These are phyloP conservation scores for Elysia crispata DNA, from an alignment of 2,888 invertebrate genomes.

Conservation along the genomic window DNA sequence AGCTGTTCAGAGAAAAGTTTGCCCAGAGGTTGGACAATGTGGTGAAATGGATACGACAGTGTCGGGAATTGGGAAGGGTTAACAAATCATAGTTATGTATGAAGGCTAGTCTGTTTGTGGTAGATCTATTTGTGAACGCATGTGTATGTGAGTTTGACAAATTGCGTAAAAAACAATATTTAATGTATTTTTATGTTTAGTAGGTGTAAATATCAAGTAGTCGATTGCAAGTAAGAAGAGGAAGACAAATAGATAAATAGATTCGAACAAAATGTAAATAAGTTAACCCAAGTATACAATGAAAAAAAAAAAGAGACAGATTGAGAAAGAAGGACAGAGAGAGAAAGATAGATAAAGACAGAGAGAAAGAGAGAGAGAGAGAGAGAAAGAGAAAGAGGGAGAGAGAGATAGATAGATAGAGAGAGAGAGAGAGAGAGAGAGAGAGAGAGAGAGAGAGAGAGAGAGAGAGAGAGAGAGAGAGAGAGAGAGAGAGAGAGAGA, in stretches of 20 bases:
- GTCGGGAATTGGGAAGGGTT: not conserved
- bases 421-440: slow-evolving; percentile 4
- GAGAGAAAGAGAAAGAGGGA: not conserved
- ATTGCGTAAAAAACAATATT: too few relatives aligned
- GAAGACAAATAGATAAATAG: too few relatives aligned
- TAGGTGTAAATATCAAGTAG: not conserved
- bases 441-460: slow-evolving; percentile 17
- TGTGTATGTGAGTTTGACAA: too few relatives aligned
- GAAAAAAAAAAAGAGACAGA: too few relatives aligned
- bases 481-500: slow-evolving; percentile 20
- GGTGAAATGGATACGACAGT: slow-evolving; percentile 14
- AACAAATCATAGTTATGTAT: too few relatives aligned
- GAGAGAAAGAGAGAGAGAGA: too few relatives aligned
- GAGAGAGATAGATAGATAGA: not conserved
- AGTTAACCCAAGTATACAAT: too few relatives aligned
- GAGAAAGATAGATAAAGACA: not conserved
- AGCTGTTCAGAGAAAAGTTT: slow-evolving; percentile 16
- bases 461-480: slow-evolving; percentile 12
- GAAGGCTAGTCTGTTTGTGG: not conserved
- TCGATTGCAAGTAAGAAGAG: not conserved
- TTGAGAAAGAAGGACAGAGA: not conserved
- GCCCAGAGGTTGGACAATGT: slow-evolving; percentile 20
- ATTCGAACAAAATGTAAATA: too few relatives aligned
- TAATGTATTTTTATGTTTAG: not conserved
- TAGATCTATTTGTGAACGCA: too few relatives aligned